Evolutionary conservation across 2,888 invertebrate genomes (phyloP).

Genomic region (Drosophila buzzatii): DNA sequence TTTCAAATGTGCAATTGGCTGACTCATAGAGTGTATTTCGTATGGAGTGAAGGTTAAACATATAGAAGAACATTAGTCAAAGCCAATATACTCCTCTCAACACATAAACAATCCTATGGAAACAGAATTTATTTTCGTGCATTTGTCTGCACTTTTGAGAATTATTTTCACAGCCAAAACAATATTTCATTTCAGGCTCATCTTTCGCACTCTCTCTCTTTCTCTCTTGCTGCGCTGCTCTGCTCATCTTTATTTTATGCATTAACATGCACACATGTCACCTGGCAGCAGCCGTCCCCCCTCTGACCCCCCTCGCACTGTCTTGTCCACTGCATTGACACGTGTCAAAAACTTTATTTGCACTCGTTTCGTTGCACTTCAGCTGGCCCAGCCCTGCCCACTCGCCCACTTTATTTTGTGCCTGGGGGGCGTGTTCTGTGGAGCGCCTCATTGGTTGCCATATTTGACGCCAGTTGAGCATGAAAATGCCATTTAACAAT

Average conservation of each 20-base stretch:
- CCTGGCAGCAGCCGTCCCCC: background rate
- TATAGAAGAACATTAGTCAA: background rate
- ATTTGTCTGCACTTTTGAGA: conserved; percentile 41
- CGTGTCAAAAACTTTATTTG: conserved; percentile 71
- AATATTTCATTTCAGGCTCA: conserved; percentile 37
- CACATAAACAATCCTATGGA: background rate
- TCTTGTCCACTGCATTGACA: conserved; percentile 32
- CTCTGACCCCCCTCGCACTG: no score
- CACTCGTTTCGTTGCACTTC: conserved; percentile 30
- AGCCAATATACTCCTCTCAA: background rate
- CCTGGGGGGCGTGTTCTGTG: conserved; percentile 19
- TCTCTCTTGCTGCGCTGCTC: background rate
- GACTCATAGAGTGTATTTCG: background rate
- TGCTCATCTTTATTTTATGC: conserved; percentile 29
- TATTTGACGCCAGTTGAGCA: conserved; percentile 80
- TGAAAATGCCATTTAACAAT: conserved; percentile 81
- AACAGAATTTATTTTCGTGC: conserved; percentile 17
- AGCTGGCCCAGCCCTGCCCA: background rate
- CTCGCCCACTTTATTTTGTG: conserved; percentile 1
- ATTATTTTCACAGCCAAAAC: conserved; percentile 44
- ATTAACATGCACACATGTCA: conserved; percentile 55
- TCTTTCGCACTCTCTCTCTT: background rate
- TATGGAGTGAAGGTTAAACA: background rate
- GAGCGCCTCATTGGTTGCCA: conserved; percentile 67
- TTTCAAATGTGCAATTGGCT: background rate